These are phyloP conservation scores for Araneus ventricosus DNA, from an alignment of 1,140 invertebrate species.

Conservation along the genomic window DNA sequence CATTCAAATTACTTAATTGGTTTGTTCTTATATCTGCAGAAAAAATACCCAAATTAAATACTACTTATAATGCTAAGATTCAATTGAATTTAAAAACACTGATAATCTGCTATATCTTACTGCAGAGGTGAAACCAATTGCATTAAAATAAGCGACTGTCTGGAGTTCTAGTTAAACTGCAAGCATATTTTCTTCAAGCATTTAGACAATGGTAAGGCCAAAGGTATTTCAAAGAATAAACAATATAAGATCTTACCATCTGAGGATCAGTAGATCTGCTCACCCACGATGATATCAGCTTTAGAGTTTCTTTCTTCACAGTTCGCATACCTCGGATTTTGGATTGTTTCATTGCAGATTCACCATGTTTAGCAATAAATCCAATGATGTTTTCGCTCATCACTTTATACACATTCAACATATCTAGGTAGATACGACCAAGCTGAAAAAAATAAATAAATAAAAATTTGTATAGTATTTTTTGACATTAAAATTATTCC, in stretches of 20 bases:
- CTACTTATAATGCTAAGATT: no score
- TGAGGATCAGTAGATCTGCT: slow-evolving; percentile 92
- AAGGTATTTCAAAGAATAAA: neutral
- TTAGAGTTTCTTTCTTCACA: slow-evolving; percentile 99
- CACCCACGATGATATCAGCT: slow-evolving; percentile 98
- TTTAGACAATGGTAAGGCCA: no score
- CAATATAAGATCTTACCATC: slow-evolving; percentile 83
- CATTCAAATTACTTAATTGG: no score
- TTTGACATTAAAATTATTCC: neutral
- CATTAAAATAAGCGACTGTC: no score
- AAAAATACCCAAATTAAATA: no score
- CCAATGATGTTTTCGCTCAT: slow-evolving; percentile 99
- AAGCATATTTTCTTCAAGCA: no score
- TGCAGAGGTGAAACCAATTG: no score
- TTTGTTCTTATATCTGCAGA: no score
- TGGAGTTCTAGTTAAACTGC: no score
- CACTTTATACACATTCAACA: slow-evolving; percentile 99
- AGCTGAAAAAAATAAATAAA: slow-evolving; percentile 82
- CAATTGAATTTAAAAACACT: no score
- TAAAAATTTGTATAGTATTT: neutral
- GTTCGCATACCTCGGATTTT: slow-evolving; percentile 99
- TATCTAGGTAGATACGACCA: slow-evolving; percentile 98
- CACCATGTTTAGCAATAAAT: slow-evolving; percentile 96
- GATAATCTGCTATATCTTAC: no score
- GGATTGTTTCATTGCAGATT: slow-evolving; percentile 97